These are phyloP conservation scores for Tenodera sinensis DNA, from an alignment of 2,888 invertebrate species.

Conservation along the genomic window DNA sequence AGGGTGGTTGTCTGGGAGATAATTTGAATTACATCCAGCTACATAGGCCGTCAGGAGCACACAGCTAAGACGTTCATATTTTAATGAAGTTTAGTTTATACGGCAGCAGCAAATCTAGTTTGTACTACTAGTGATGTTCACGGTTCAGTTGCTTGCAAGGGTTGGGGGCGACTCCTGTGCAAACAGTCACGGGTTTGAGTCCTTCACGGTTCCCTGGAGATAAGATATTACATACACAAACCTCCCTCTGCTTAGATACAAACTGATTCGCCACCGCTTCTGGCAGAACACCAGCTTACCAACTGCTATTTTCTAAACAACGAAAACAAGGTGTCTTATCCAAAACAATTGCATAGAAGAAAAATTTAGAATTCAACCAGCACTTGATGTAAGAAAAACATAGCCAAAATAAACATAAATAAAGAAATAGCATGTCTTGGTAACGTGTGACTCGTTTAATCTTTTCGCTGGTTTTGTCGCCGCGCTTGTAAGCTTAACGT, in stretches of 20 bases:
- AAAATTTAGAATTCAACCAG: no score
- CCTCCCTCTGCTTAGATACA: neutral
- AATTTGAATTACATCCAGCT: conserved; percentile 17
- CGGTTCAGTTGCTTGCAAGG: neutral
- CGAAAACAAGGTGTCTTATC: neutral
- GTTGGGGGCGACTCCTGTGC: neutral
- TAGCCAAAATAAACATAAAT: no score
- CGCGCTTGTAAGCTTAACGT: no score
- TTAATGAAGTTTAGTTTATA: conserved; percentile 15
- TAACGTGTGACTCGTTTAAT: no score
- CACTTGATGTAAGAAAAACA: no score
- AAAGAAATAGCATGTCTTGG: no score
- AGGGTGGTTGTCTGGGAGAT: neutral
- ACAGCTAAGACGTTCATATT: conserved; percentile 12
- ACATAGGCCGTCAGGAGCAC: conserved; percentile 5
- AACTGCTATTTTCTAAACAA: neutral
- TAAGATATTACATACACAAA: neutral
- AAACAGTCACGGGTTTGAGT: conserved; percentile 14
- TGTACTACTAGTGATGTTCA: neutral
- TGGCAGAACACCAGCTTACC: neutral
- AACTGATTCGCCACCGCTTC: neutral
- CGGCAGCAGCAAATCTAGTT: neutral
- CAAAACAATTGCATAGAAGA: no score
- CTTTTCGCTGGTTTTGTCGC: no score
- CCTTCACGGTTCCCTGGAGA: neutral